Base-by-base conservation (phyloP, 2,888 invertebrate genomes). In the Watsonalla cultraria region DNA sequence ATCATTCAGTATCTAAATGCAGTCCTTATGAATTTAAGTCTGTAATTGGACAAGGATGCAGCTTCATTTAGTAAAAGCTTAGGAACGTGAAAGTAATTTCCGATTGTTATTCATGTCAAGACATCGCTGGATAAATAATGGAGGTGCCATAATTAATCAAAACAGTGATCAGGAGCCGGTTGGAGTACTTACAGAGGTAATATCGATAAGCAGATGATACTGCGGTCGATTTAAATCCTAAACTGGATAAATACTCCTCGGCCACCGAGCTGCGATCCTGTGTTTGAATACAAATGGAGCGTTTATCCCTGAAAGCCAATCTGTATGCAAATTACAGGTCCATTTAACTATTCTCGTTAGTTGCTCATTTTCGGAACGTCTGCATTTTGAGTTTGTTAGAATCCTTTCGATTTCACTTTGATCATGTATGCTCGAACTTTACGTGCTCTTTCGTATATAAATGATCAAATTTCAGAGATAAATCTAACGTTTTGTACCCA, bases 221-320 rank as follows among this genome's bases (percentile, higher is more conserved):
- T 70, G 72, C 55, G 74, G 76, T 65, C 70, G 79, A 83, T 82
- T 84, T 78, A 79, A 87, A 85, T 86, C 86, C 83, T 72, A 82
- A 80, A 85, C 84, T 83, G 82, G 82, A 87, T 88, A 87, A 89
- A 88, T 84, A 82, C 75, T 83, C 76, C 72, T 79, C 78, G 78
- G 79, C 84, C 80, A 83, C 83, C 80, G 84, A 88, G 83, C 83
- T 72, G 74, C 80, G 82, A 72, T 78, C 80, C 82, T 78, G 78
- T 81, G 87, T 88, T 86, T 84, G 90, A 90, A 90, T 90, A 90
- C 90, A 90, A 90, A 90, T 90, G 87, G 86, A 86, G 74, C 88
- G 83, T 89, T 90, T 90, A 90, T 88, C 87, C 87, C 86, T 78
- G 78, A 82, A 86, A 90, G 89, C 89, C 89, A 90, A 90, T 90